Conservation (phyloP, 2,888 invertebrate species). For the Oasisia sp. region DNA sequence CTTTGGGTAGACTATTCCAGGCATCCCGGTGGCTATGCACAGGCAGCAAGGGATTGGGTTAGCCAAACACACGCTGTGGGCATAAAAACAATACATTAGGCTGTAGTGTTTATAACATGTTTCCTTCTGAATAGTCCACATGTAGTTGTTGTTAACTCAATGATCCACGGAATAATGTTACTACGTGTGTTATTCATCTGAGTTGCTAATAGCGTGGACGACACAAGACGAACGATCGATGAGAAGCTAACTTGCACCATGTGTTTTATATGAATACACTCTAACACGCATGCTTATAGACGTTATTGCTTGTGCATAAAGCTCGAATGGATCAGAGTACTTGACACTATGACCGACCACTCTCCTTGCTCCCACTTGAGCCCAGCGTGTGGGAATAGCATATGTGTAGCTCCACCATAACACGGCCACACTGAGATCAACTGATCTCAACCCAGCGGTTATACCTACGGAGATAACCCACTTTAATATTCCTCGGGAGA, state of each 20-base stretch:
- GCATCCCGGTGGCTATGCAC: not conserved
- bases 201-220: too few relatives aligned
- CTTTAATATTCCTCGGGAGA: not conserved
- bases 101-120: too few relatives aligned
- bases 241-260: too few relatives aligned
- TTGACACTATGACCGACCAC: not conserved
- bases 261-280: too few relatives aligned
- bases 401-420: not conserved
- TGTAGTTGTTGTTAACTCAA: too few relatives aligned
- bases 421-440: not conserved
- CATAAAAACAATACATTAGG: not conserved
- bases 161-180: too few relatives aligned
- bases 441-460: not conserved
- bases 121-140: too few relatives aligned
- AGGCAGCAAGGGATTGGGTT: not conserved
- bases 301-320: too few relatives aligned
- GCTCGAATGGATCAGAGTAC: not conserved
- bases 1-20: not conserved
- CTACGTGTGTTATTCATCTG: too few relatives aligned
- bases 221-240: too few relatives aligned
- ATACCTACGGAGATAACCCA: not conserved
- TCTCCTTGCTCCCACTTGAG: not conserved
- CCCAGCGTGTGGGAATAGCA: not conserved
- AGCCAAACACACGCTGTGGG: not conserved
- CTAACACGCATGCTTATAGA: too few relatives aligned